phyloP scores from a whole-genome alignment of 2,113 vertebrate genomes.

The Galemys pyrenaicus region DNA sequence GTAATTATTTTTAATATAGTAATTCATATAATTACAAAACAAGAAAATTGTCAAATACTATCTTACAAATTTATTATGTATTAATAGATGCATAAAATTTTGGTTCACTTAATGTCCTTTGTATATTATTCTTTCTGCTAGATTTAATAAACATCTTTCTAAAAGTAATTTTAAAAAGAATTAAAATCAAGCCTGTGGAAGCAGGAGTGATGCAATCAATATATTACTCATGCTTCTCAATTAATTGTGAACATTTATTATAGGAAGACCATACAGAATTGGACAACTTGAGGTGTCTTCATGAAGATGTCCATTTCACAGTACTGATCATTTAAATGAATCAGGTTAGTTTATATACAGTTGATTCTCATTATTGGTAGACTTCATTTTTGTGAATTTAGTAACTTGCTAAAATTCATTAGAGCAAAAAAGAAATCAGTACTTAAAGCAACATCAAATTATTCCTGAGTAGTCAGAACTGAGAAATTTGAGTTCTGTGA shows the following conservation, averaged over 20 bases:
- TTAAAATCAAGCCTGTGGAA: slow-evolving; percentile 25
- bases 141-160: slow-evolving; percentile 61
- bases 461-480: neutral
- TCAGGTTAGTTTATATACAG: neutral
- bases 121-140: slow-evolving; percentile 43
- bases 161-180: slow-evolving; percentile 60
- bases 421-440: neutral
- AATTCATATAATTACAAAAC: slow-evolving; percentile 62
- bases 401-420: neutral
- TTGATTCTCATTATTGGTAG: neutral
- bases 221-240: slow-evolving; percentile 49
- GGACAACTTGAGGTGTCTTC: neutral
- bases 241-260: slow-evolving; percentile 22
- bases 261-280: neutral
- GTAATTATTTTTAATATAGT: slow-evolving; percentile 66
- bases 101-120: slow-evolving; percentile 42
- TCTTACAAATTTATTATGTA: slow-evolving; percentile 55
- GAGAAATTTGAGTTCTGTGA: neutral
- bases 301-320: neutral
- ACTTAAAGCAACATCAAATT: neutral
- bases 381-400: neutral
- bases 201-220: slow-evolving; percentile 19
- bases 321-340: slow-evolving; percentile 10
- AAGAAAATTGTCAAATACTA: slow-evolving; percentile 57
- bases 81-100: slow-evolving; percentile 47